phyloP scores from a whole-genome alignment of 1,140 invertebrate species.

The Aplysia californica region DNA sequence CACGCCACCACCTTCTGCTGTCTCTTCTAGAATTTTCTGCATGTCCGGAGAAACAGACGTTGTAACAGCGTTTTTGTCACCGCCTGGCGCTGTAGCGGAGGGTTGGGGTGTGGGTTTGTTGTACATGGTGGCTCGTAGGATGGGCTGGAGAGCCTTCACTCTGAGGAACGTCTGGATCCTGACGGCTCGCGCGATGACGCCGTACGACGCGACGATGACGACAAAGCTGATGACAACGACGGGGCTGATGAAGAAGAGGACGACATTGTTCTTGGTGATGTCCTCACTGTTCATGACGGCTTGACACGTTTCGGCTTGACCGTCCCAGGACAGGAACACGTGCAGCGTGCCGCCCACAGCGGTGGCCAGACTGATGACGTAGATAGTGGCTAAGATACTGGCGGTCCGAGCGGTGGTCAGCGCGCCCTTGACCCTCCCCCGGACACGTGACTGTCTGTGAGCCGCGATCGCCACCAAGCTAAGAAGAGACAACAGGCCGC shows the following conservation, averaged over 20 bases:
- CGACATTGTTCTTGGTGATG: constrained; percentile 41
- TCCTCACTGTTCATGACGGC: constrained; percentile 44
- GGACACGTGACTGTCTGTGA: constrained; percentile 43
- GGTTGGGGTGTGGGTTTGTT: background rate
- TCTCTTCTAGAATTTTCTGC: background rate
- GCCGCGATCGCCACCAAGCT: constrained; percentile 48
- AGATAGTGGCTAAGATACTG: constrained; percentile 42
- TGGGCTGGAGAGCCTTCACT: constrained; percentile 3
- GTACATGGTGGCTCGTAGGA: background rate
- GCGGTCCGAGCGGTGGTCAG: constrained; percentile 36
- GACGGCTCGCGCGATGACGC: constrained; percentile 40
- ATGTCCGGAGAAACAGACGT: background rate
- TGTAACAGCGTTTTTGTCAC: too few relatives aligned
- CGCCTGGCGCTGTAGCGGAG: background rate
- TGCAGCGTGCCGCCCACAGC: constrained; percentile 47
- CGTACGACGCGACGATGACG: constrained; percentile 42
- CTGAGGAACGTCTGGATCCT: constrained; percentile 31
- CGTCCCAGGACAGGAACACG: constrained; percentile 43
- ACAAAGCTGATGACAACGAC: constrained; percentile 42
- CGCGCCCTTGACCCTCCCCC: constrained; percentile 35
- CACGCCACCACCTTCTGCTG: too few relatives aligned
- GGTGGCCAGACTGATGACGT: constrained; percentile 39
- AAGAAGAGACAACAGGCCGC: constrained; percentile 46
- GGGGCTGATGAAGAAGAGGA: constrained; percentile 50
- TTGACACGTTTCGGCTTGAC: constrained; percentile 40